A percentile compares a stretch with the other conserved stretches of the same genome.
phyloP scores from a whole-genome alignment of 1,140 invertebrate species.

The Plectrocnemia conspersa region DNA sequence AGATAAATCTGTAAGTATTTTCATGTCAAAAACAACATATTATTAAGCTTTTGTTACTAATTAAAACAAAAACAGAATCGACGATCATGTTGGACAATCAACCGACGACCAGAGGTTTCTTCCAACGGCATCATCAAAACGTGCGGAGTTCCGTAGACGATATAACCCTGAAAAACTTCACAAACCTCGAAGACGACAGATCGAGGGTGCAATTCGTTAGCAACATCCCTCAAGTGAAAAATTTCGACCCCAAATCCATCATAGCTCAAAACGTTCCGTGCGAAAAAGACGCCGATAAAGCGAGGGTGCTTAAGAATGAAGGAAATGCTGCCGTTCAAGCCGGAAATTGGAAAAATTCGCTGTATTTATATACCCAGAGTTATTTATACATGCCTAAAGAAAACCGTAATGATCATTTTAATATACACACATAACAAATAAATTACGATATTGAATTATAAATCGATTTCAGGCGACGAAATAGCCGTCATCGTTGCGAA shows the following conservation, averaged over 20 bases:
- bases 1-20: too few species aligned
- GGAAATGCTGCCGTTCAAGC: slow-evolving; percentile 76
- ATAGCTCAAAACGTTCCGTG: neutral
- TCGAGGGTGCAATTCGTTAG: slow-evolving; percentile 16
- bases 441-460: neutral
- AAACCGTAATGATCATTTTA: slow-evolving; percentile 52
- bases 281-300: slow-evolving; percentile 60
- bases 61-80: too few species aligned
- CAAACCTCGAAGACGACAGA: slow-evolving; percentile 28
- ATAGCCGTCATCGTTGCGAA: slow-evolving; percentile 77
- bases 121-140: slow-evolving; percentile 29
- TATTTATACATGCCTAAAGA: slow-evolving; percentile 60
- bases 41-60: too few species aligned
- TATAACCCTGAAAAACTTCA: slow-evolving; percentile 32
- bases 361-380: slow-evolving; percentile 69
- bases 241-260: slow-evolving; percentile 5
- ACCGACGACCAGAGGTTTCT: slow-evolving; percentile 24
- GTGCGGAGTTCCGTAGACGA: slow-evolving; percentile 27
- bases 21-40: too few species aligned
- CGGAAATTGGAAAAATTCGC: slow-evolving; percentile 68
- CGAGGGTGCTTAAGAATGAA: slow-evolving; percentile 62
- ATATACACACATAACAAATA: neutral
- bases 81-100: slow-evolving; percentile 22
- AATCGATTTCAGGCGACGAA: slow-evolving; percentile 50
- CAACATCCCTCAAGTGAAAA: slow-evolving; percentile 20